Percentiles rank a stretch among this genome's conserved stretches.
These are phyloP conservation scores for Drosophila kanapiae DNA, from an alignment of 1,140 invertebrate genomes.

Conservation along the genomic window DNA sequence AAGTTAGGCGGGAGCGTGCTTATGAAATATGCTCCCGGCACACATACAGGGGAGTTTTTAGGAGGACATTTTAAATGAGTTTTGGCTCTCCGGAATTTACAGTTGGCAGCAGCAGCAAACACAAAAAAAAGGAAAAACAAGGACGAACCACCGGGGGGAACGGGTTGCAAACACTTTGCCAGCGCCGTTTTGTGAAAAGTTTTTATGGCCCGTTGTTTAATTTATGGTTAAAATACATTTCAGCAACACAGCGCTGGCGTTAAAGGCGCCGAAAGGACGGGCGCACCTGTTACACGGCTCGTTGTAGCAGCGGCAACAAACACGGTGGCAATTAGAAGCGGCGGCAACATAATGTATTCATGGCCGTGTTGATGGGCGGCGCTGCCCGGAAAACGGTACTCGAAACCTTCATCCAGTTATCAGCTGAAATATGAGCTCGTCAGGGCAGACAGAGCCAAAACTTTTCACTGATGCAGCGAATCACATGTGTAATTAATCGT, in stretches of 20 bases:
- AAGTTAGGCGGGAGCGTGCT: slow-evolving; percentile 53
- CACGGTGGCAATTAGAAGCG: slow-evolving; percentile 68
- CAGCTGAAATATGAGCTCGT: slow-evolving; percentile 71
- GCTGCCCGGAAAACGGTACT: slow-evolving; percentile 10
- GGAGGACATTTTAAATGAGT: slow-evolving; percentile 71
- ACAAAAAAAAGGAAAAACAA: slow-evolving; percentile 8
- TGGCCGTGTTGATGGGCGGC: slow-evolving; percentile 29
- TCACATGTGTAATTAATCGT: slow-evolving; percentile 73
- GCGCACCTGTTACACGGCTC: slow-evolving; percentile 69
- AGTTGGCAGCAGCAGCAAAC: slow-evolving; percentile 34
- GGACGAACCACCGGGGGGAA: slow-evolving; percentile 4
- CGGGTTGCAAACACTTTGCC: slow-evolving; percentile 68
- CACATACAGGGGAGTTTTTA: not conserved
- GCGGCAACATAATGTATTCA: slow-evolving; percentile 67
- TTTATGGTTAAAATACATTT: slow-evolving; percentile 79
- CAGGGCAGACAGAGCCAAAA: slow-evolving; percentile 12
- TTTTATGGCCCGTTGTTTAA: slow-evolving; percentile 81
- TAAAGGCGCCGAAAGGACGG: slow-evolving; percentile 26
- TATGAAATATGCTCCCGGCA: slow-evolving; percentile 55
- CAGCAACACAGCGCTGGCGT: slow-evolving; percentile 54
- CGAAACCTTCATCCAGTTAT: slow-evolving; percentile 58
- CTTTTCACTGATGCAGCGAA: slow-evolving; percentile 14
- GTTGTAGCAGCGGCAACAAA: slow-evolving; percentile 15
- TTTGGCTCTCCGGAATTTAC: slow-evolving; percentile 61
- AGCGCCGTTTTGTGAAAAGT: slow-evolving; percentile 61